Evolutionary conservation across 2,888 invertebrate genomes (phyloP).

Genomic region (Dendrolimus houi): DNA sequence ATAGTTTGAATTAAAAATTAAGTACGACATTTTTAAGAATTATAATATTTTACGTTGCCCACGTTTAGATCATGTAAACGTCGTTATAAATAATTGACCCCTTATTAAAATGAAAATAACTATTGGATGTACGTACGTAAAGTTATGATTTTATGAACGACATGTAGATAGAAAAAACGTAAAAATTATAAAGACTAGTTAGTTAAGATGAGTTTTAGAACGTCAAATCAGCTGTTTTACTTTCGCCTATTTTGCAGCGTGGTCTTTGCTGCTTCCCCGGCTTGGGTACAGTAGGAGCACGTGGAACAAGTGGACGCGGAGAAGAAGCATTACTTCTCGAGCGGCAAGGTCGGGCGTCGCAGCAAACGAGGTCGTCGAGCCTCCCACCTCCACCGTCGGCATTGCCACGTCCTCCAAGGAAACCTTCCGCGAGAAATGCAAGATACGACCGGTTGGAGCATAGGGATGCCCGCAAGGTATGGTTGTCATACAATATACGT

Average conservation of each 20-base stretch:
- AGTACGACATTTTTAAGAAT: no score
- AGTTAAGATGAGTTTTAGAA: no score
- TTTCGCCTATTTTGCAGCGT: constrained; percentile 68
- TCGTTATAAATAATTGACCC: no score
- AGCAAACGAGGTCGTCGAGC: constrained; percentile 82
- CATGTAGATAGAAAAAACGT: no score
- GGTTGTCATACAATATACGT: background rate
- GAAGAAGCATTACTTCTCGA: constrained; percentile 85
- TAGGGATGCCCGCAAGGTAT: constrained; percentile 57
- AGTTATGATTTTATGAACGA: no score
- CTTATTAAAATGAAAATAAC: no score
- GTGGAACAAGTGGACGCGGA: constrained; percentile 69
- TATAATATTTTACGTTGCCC: no score
- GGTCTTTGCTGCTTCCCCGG: constrained; percentile 89
- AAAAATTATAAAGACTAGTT: no score
- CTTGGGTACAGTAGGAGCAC: constrained; percentile 55
- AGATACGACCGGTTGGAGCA: constrained; percentile 81
- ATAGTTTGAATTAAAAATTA: no score
- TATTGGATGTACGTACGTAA: no score
- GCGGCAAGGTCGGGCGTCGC: constrained; percentile 85
- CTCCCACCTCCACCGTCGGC: constrained; percentile 84
- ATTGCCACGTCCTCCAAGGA: constrained; percentile 81
- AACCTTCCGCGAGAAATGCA: constrained; percentile 74
- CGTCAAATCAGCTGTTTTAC: background rate
- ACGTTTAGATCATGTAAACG: no score